phyloP scores from a whole-genome alignment of 2,113 vertebrate genomes.

The Neolamprologus variostigma region DNA sequence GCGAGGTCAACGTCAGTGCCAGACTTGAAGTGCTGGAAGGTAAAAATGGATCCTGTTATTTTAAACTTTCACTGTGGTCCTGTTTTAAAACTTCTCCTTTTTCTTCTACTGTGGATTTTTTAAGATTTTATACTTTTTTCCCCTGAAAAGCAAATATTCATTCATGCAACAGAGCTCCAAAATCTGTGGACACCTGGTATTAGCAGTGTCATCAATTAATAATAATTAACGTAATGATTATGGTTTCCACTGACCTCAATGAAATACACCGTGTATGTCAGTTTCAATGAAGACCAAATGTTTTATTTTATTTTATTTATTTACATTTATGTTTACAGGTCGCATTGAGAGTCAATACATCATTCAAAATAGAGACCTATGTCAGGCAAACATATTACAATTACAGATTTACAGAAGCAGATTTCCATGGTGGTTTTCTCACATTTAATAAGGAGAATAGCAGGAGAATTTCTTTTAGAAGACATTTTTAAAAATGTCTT shows the following conservation, averaged over 20 bases:
- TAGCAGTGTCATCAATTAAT: accelerated
- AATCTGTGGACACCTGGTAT: background rate
- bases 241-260: background rate
- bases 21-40: background rate
- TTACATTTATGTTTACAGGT: background rate
- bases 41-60: background rate
- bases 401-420: background rate
- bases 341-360: accelerated
- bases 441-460: background rate
- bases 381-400: accelerated
- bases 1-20: background rate
- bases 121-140: too few relatives aligned
- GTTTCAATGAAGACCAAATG: background rate
- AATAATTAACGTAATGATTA: background rate
- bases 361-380: background rate
- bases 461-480: background rate
- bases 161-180: background rate
- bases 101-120: background rate
- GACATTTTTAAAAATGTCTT: too few relatives aligned
- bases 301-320: accelerated
- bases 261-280: accelerated
- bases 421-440: background rate
- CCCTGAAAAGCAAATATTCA: background rate
- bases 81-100: accelerated
- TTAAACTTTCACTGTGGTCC: background rate